Base-by-base conservation (phyloP, 1,140 invertebrate species). In the Wasmannia auropunctata region DNA sequence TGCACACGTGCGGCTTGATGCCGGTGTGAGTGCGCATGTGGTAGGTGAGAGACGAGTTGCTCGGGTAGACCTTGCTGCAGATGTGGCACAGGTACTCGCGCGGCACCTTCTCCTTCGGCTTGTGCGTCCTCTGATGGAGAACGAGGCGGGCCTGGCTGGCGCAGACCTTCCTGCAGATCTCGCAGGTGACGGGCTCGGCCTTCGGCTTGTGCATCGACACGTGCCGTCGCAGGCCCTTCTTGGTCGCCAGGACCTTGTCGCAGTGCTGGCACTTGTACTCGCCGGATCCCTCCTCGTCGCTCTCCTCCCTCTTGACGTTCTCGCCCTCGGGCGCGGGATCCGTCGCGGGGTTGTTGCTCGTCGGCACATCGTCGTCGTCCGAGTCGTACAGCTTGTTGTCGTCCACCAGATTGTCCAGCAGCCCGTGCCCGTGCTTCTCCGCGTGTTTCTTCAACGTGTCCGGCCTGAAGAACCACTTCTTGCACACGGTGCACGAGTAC, bases 1-100 rank as follows among this genome's bases (percentile, higher is more conserved):
- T 94, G 80, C 95, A 95, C n/a, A 94, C 94, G 22, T 95, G 95
- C 2, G 94, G 94, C 63, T 95, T 95, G 0, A 95, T 91, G 16
- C 95, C 95, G 3, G 94, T 95, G 69, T 96, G 95, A 14, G 94
- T 95, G 37, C 95, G 93, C 95, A 95, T 95, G 79, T 95, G 95
- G 86, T 95, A 95, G 3, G 95, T 95, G 28, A 95, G 85, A 0
- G 94, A 95, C 0, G 95, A 95, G 79, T 95, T 95, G 79, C 94
- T 95, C 1, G 95, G 95, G 72, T 96, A 95, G 0, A 95, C 94
- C 87, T 95, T 95, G 51, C 95, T 95, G 79, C 95, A 95, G 6
- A 95, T 95, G 54, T 95, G 94, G 87, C 95, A 95, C 0, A 95
- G 86, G 65, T 95, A 95, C 81, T 95, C 95, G n/a, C 95, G 90